Conservation (phyloP, 2,888 invertebrate species). For the Hirtodrosophila alboralis region DNA sequence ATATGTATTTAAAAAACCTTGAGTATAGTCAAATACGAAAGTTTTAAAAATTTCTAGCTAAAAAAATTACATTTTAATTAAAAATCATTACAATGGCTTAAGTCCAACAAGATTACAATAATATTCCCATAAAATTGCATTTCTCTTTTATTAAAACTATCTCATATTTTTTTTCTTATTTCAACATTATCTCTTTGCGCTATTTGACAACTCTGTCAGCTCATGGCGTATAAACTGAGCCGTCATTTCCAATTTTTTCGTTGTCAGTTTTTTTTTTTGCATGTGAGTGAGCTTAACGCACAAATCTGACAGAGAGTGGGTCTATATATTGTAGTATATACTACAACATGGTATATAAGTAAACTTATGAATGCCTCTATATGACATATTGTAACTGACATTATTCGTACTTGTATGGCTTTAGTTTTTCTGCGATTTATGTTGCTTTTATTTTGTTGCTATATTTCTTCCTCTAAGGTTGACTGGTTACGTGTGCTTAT, state of each 20-base stretch:
- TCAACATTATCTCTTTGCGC: conserved; percentile 13
- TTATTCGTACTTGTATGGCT: conserved; percentile 31
- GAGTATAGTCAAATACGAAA: too few relatives aligned
- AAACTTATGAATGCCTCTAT: conserved; percentile 22
- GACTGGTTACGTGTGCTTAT: conserved; percentile 38
- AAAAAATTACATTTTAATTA: too few relatives aligned
- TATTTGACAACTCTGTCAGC: conserved; percentile 50
- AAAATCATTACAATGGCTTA: too few relatives aligned
- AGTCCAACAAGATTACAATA: conserved; percentile 7
- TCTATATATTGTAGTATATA: conserved; percentile 7
- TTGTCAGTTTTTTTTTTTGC: conserved; percentile 45
- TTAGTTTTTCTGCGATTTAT: conserved; percentile 8
- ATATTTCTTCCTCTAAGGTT: conserved; percentile 40
- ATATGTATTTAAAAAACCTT: too few relatives aligned
- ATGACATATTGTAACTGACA: conserved; percentile 60
- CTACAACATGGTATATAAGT: conserved; percentile 8
- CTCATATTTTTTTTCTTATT: conserved; percentile 20
- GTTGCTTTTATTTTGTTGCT: conserved; percentile 11
- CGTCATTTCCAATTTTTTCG: conserved; percentile 21
- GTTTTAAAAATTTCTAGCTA: too few relatives aligned
- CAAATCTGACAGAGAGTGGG: conserved; percentile 55
- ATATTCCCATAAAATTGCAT: not conserved
- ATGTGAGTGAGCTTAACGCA: conserved; percentile 53
- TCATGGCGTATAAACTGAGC: conserved; percentile 20
- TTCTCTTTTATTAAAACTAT: conserved; percentile 1